Evolutionary conservation across 2,797 vertebrate species (phyloP), one percentile per base, ranked within the genome.

Genomic region (Triplophysa bombifrons): DNA sequence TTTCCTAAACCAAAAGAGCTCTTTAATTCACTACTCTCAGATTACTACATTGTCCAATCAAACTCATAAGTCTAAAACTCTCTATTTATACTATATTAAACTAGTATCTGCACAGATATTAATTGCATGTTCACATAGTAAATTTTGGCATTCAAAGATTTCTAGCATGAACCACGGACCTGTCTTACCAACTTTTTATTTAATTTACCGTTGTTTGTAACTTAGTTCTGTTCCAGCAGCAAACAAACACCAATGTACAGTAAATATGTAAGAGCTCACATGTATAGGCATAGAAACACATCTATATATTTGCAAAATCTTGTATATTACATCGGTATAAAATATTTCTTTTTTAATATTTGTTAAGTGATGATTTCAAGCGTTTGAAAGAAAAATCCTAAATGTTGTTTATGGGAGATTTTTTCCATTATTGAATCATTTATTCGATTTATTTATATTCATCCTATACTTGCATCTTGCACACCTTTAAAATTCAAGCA

Each of bases 221-320:
- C 46, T 20, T 12, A 56, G 10, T 69, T 82, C 70, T 74, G 20
- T 63, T 5, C 41, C 53, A 46, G 70, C 76, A 77, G 30, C 65
- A 75, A 58, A 74, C 71, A 61, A 75, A 71, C 73, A 61, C 48
- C 84, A 80, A 85, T 91, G 85, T 89, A 87, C 81, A 89, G 87
- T 85, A 86, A 90, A 85, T 77, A 85, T 69, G 80, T 86, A 82
- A 88, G 90, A 90, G 83, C 86, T 86, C 68, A 84, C 80, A 17
- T 50, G 82, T 46, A 88, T 38, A 78, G 44, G 64, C 27, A 44
- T 69, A 69, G 46, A 20, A 55, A 80, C 61, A 72, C 81, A 83
- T 63, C 76, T 91, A 87, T 91, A 92, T 93, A 92, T 93, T 91
- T 93, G 89, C 92, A 91, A 90, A 86, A 85, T 84, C 76, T 83